These are phyloP conservation scores for Tenthredo notha DNA, from an alignment of 2,888 invertebrate species.

Conservation along the genomic window DNA sequence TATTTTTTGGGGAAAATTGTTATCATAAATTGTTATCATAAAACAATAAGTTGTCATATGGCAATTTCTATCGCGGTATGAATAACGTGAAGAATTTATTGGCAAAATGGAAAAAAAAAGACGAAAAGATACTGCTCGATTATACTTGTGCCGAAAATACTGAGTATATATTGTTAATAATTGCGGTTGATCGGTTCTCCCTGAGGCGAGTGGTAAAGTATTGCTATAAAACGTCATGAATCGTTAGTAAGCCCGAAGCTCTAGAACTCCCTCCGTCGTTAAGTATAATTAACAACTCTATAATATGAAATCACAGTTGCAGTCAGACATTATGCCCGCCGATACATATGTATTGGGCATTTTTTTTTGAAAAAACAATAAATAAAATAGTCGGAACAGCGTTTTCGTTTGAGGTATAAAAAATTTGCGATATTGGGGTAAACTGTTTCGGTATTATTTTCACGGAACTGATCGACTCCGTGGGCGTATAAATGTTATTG, in stretches of 20 bases:
- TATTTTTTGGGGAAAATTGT: background rate
- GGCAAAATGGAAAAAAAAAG: background rate
- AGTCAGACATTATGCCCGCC: background rate
- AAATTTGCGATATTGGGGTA: background rate
- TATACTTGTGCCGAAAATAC: background rate
- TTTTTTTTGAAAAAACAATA: too few relatives aligned
- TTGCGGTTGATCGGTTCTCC: background rate
- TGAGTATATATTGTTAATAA: background rate
- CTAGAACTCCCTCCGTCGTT: background rate
- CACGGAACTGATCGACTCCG: background rate
- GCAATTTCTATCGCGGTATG: too few relatives aligned
- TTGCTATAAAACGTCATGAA: slow-evolving; percentile 16
- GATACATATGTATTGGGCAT: too few relatives aligned
- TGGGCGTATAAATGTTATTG: background rate
- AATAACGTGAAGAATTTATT: too few relatives aligned
- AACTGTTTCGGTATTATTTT: background rate
- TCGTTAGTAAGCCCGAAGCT: slow-evolving; percentile 10
- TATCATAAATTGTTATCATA: too few relatives aligned
- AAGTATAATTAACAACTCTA: slow-evolving; percentile 10
- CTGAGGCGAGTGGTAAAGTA: background rate
- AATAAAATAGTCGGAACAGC: too few relatives aligned
- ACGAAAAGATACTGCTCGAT: background rate
- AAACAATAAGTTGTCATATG: too few relatives aligned
- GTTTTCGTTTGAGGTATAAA: too few relatives aligned
- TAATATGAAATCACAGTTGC: background rate